These are phyloP conservation scores for Meloidogyne chitwoodi DNA, from an alignment of 1,140 invertebrate genomes.

Conservation along the genomic window DNA sequence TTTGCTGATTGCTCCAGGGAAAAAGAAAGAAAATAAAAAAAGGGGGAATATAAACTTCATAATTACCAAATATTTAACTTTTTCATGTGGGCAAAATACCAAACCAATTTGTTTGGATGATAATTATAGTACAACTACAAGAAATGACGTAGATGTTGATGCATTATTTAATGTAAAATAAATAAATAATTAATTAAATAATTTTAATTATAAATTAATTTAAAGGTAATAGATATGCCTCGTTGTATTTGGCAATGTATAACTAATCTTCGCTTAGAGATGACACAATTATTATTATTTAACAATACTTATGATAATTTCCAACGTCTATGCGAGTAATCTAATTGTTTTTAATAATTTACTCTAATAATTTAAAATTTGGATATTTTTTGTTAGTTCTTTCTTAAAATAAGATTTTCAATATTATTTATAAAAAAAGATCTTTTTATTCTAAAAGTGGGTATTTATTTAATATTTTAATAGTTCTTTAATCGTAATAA, in stretches of 20 bases:
- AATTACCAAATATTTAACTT: too few species aligned
- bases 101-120: background rate
- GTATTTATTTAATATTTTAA: too few species aligned
- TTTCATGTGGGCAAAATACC: too few species aligned
- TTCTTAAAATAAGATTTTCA: too few species aligned
- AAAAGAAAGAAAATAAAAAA: too few species aligned
- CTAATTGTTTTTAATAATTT: background rate
- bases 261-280: background rate
- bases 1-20: too few species aligned
- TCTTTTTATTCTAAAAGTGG: too few species aligned
- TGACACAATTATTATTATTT: slow-evolving; percentile 5
- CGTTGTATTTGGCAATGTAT: slow-evolving; percentile 9
- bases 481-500: too few species aligned
- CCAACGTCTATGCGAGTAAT: background rate
- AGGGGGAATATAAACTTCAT: too few species aligned
- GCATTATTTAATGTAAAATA: background rate
- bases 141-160: background rate
- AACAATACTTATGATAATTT: slow-evolving; percentile 12
- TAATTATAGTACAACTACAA: background rate
- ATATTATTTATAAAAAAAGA: too few species aligned
- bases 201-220: background rate
- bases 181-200: background rate
- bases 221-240: slow-evolving; percentile 10
- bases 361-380: background rate
- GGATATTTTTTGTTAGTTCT: too few species aligned